Percentiles rank a stretch among this genome's conserved stretches.
These are phyloP conservation scores for Peromyscus eremicus DNA, from an alignment of 2,797 vertebrate genomes.

Conservation along the genomic window DNA sequence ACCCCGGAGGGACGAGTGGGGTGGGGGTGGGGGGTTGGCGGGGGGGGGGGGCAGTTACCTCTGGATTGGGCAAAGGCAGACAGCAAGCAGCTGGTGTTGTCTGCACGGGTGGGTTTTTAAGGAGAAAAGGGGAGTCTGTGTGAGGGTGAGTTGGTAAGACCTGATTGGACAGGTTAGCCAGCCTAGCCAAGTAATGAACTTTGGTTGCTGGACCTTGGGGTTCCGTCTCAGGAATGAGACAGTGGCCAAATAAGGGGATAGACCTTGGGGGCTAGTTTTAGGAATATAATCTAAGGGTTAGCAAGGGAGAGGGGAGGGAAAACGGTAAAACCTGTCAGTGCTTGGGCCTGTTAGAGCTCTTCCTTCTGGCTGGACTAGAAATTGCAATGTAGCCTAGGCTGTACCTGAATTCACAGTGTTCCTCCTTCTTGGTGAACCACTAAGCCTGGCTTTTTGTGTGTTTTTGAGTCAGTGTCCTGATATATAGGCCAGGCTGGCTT, in stretches of 20 bases:
- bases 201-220: neutral
- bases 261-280: neutral
- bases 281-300: neutral
- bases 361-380: neutral
- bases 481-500: neutral
- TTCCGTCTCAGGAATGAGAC: neutral
- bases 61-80: neutral
- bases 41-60: neutral
- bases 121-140: neutral
- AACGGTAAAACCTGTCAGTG: neutral
- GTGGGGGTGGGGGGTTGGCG: fast-evolving
- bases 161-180: neutral
- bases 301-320: neutral
- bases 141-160: neutral
- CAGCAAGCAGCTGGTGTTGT: neutral
- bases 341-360: neutral
- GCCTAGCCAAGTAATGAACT: neutral
- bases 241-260: neutral
- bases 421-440: neutral
- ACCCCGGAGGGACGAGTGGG: neutral
- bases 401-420: neutral
- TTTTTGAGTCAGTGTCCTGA: neutral
- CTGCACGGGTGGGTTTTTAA: neutral
- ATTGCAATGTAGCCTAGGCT: neutral
- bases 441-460: neutral